Base-by-base conservation (phyloP, 1,140 invertebrate genomes). In the Microplitis demolitor region DNA sequence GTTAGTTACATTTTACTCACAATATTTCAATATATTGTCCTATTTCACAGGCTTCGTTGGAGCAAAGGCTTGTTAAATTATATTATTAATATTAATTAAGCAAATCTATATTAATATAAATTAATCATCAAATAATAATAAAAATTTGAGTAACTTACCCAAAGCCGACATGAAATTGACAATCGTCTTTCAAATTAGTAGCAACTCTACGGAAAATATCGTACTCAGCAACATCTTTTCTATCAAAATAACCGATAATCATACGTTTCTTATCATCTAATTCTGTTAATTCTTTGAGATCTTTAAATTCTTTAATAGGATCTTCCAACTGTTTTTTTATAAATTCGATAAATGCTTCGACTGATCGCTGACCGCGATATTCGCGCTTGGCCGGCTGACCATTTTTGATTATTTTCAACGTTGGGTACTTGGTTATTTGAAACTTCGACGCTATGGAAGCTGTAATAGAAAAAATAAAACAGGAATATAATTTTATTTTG, bases 371-470 rank as follows among this genome's bases (percentile, higher is more conserved):
- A 1, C 90, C 97, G 81, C 98, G 90, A 80, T 99, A 99, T 87
- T 99, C 98, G 79, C 94, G 92, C 87, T 99, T 99, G 1, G 93
- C 91, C 6, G 96, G 90, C 79, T 97, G 91, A 1, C 98, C 98
- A 91, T 98, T 98, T 37, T 96, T 90, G 80, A 99, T 95, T 16
- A 99, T 87, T 88, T 99, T 99, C 45, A 99, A 86, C 13, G 98
- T 99, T 31, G 98, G 98, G 88, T 99, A 99, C 89, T 99, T 99
- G 13, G 92, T 95, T 58, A 99, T 98, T 79, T 98, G 96, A 87
- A 97, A 99, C 77, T 95, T 91, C 8, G 92, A 91, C 6, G 97
- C 95, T 63, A 99, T 89, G 63, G 90, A 88, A 78, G 90, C 94
- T 95, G 79, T 76, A 84, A 84, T 72, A 75, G 74, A 77, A 68